A percentile compares a stretch with the other conserved stretches of the same genome.
Evolutionary conservation across 2,113 vertebrate genomes (phyloP).

Genomic region (Corythornis madagascariensis): DNA sequence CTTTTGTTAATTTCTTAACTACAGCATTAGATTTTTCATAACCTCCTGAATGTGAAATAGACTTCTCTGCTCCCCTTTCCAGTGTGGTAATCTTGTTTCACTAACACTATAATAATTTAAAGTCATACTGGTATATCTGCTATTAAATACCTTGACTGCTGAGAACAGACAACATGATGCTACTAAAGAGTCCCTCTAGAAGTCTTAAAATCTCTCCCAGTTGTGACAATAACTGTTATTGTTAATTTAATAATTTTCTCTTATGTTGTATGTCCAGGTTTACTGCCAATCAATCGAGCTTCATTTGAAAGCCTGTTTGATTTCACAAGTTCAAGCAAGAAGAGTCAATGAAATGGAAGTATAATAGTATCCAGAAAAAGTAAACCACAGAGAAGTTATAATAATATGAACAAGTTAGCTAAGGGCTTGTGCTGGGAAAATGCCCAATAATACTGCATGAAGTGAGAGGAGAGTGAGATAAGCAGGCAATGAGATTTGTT

Average conservation of each 20-base stretch:
- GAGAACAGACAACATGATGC: background rate
- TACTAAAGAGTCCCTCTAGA: background rate
- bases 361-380: background rate
- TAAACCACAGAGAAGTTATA: background rate
- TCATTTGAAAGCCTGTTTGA: constrained; percentile 8
- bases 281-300: background rate
- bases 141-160: background rate
- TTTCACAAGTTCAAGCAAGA: constrained; percentile 5
- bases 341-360: constrained; percentile 29
- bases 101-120: constrained; percentile 26
- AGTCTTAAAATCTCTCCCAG: background rate
- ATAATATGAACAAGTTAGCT: background rate
- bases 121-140: constrained; percentile 31
- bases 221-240: background rate
- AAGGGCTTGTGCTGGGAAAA: constrained; percentile 8
- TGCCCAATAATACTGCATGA: constrained; percentile 29
- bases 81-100: constrained; percentile 13
- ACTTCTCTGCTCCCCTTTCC: background rate
- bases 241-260: background rate
- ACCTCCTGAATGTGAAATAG: background rate
- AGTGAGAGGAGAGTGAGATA: background rate
- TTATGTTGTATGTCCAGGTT: background rate
- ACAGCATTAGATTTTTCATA: background rate
- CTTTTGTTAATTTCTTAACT: constrained; percentile 10
- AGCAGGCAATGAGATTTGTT: background rate